Percentiles rank a stretch among this genome's conserved stretches.
Evolutionary conservation across 2,113 vertebrate genomes (phyloP).

Genomic region (Heterotis niloticus): DNA sequence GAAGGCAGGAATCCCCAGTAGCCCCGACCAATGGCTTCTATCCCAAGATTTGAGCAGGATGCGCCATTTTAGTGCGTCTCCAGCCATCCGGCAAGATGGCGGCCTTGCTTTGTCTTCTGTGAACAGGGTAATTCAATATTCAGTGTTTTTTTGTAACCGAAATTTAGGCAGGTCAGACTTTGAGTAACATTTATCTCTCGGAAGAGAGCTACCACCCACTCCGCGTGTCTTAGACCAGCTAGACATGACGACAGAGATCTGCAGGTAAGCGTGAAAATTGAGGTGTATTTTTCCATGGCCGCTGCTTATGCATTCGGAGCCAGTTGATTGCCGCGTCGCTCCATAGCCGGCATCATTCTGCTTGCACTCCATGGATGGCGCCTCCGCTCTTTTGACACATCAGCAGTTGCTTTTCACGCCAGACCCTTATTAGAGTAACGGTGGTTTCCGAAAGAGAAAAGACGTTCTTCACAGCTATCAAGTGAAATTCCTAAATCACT

Average conservation of each 20-base stretch:
- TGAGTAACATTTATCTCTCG: not conserved
- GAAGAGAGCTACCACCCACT: slow-evolving; percentile 27
- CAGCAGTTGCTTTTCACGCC: no score
- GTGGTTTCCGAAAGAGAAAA: not conserved
- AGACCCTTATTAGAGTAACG: not conserved
- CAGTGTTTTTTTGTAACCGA: slow-evolving; percentile 37
- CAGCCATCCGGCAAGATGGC: slow-evolving; percentile 83
- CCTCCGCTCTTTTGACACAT: not conserved
- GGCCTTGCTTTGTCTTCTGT: slow-evolving; percentile 68
- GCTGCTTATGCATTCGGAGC: slow-evolving; percentile 24
- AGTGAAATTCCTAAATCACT: slow-evolving; percentile 16
- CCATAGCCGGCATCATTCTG: slow-evolving; percentile 24
- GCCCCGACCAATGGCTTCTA: slow-evolving; percentile 60
- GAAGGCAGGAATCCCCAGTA: slow-evolving; percentile 44
- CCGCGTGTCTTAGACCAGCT: slow-evolving; percentile 30
- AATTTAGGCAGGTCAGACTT: slow-evolving; percentile 29
- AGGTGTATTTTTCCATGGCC: not conserved
- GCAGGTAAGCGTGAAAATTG: slow-evolving; percentile 59
- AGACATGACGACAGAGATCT: slow-evolving; percentile 68
- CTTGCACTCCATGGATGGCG: not conserved
- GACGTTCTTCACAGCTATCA: not conserved
- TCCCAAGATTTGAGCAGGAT: slow-evolving; percentile 62
- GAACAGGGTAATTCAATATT: slow-evolving; percentile 55
- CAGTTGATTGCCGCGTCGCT: slow-evolving; percentile 25
- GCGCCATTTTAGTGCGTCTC: slow-evolving; percentile 78